Percentiles rank a stretch among this genome's conserved stretches.
phyloP scores from a whole-genome alignment of 2,888 invertebrate genomes.

The Blera fallax region DNA sequence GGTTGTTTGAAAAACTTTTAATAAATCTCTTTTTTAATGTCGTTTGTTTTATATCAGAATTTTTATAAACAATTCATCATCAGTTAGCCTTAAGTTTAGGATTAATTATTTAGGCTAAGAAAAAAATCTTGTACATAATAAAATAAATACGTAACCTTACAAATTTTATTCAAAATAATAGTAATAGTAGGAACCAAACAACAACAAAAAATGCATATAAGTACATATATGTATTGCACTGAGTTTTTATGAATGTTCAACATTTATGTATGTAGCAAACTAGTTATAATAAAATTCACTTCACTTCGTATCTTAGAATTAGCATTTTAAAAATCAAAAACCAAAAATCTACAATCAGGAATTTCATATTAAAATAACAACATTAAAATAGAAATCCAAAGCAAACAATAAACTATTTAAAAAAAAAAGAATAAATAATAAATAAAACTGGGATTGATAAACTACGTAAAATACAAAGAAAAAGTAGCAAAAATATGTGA shows the following conservation, averaged over 20 bases:
- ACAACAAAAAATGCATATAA: constrained; percentile 47
- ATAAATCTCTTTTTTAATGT: neutral
- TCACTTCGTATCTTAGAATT: constrained; percentile 36
- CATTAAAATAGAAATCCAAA: constrained; percentile 68
- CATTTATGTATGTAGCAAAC: constrained; percentile 54
- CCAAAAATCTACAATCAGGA: constrained; percentile 74
- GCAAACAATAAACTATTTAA: constrained; percentile 20
- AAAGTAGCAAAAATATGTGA: constrained; percentile 24
- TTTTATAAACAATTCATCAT: neutral
- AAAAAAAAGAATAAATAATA: constrained; percentile 35
- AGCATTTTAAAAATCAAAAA: constrained; percentile 23
- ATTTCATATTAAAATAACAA: constrained; percentile 73
- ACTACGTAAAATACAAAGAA: constrained; percentile 43
- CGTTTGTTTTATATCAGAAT: neutral
- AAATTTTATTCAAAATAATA: constrained; percentile 60
- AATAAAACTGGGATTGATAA: constrained; percentile 69
- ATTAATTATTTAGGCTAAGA: neutral
- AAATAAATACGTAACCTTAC: constrained; percentile 69
- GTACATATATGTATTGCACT: constrained; percentile 61
- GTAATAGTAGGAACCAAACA: constrained; percentile 39
- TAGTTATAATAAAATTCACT: constrained; percentile 48
- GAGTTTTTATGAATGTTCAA: constrained; percentile 71
- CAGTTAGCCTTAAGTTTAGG: neutral
- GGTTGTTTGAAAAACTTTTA: neutral
- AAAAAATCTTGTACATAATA: constrained; percentile 32